Conservation (phyloP, 1,140 invertebrate species). For the Ectropis grisescens region DNA sequence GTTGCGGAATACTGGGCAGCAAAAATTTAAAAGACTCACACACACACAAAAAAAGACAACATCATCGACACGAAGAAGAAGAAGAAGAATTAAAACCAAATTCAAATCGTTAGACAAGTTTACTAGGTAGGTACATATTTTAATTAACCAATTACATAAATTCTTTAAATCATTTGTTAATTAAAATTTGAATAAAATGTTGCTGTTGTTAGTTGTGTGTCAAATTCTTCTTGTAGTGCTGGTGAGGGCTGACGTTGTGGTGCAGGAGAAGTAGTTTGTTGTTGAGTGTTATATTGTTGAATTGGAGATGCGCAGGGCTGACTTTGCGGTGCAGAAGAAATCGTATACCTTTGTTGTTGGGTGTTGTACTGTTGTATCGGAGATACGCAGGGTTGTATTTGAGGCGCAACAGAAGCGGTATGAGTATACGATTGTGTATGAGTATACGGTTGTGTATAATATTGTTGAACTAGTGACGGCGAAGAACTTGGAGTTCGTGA, state of each 20-base stretch:
- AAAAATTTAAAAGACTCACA: too few species aligned
- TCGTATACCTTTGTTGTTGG: not conserved
- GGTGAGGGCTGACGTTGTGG: too few species aligned
- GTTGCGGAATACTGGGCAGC: too few species aligned
- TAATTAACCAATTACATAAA: not conserved
- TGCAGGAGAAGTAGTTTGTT: not conserved
- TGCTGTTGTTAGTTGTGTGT: not conserved
- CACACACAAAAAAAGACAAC: too few species aligned
- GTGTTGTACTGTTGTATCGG: not conserved
- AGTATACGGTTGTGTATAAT: too few species aligned
- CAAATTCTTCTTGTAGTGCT: not conserved
- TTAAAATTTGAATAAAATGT: not conserved
- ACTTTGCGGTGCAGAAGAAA: not conserved
- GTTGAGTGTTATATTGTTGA: not conserved
- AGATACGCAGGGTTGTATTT: not conserved
- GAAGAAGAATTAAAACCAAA: slow-evolving; percentile 2
- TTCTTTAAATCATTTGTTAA: not conserved
- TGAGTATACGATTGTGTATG: slow-evolving; percentile 1
- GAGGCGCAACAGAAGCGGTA: not conserved
- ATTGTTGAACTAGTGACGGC: slow-evolving; percentile 1
- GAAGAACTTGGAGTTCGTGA: slow-evolving; percentile 3
- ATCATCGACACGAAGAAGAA: too few species aligned
- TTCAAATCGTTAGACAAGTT: slow-evolving; percentile 1
- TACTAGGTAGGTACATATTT: not conserved
- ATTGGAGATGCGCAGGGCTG: not conserved